Evolutionary conservation across 2,797 vertebrate species (phyloP).

Genomic region (Antennarius maculatus): DNA sequence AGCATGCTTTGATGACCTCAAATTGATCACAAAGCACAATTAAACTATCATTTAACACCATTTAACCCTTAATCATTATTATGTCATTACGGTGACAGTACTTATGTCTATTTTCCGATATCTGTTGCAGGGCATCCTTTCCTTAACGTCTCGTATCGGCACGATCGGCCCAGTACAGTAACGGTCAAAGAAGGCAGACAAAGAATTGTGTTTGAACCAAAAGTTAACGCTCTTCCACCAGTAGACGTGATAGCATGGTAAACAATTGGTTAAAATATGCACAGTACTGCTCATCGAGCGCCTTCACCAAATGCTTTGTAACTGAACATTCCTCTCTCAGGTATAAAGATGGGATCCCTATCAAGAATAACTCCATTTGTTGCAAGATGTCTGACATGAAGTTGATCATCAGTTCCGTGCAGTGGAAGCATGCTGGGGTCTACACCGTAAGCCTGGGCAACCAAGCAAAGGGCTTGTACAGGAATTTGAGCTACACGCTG

Average conservation of each 20-base stretch:
- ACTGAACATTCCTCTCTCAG: slow-evolving; percentile 64
- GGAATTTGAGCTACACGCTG: slow-evolving; percentile 86
- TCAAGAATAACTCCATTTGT: slow-evolving; percentile 82
- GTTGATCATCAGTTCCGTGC: slow-evolving; percentile 82
- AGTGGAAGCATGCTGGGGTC: slow-evolving; percentile 82
- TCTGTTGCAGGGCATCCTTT: slow-evolving; percentile 85
- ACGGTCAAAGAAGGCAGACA: slow-evolving; percentile 73
- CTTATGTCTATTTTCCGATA: not conserved
- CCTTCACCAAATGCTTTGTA: not conserved
- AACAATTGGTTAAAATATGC: slow-evolving; percentile 29
- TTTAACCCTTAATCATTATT: too few relatives aligned
- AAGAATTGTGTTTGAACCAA: slow-evolving; percentile 79
- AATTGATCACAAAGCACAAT: not conserved
- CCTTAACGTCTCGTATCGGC: slow-evolving; percentile 77
- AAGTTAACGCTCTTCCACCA: slow-evolving; percentile 83
- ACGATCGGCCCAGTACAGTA: slow-evolving; percentile 31
- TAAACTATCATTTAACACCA: not conserved
- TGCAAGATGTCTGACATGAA: slow-evolving; percentile 75
- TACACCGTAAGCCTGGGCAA: slow-evolving; percentile 86
- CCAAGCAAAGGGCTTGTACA: slow-evolving; percentile 72
- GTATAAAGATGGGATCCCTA: slow-evolving; percentile 86
- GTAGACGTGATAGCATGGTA: slow-evolving; percentile 82
- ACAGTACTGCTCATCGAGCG: not conserved
- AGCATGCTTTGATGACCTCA: slow-evolving; percentile 45
- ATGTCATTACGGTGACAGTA: not conserved